Conservation (phyloP, 64 coral and sea anemone genomes). For the Stichodactyla helianthus region DNA sequence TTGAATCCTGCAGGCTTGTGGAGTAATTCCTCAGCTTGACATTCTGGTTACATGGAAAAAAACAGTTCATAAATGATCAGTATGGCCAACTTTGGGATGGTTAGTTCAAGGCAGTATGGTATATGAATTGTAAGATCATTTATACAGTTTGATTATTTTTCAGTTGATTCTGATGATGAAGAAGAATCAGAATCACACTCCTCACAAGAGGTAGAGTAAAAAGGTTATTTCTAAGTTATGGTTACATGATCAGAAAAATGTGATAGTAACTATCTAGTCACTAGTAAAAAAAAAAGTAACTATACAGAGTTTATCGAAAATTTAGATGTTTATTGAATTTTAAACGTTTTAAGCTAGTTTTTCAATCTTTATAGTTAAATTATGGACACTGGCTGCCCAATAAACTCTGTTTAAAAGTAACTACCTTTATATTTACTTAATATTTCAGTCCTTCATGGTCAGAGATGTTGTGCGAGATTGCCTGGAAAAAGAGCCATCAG, state of each 20-base stretch:
- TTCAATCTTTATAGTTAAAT: too few species aligned
- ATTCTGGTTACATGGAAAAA: too few species aligned
- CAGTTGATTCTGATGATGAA: conserved; percentile 99
- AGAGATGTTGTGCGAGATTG: conserved; percentile 97
- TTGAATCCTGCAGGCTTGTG: neutral
- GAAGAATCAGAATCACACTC: conserved; percentile 95
- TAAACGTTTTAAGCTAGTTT: too few species aligned
- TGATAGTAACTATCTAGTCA: neutral
- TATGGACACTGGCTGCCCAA: too few species aligned
- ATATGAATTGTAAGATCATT: neutral
- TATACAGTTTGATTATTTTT: neutral
- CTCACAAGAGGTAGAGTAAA: conserved; percentile 68
- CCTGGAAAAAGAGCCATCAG: conserved; percentile 87
- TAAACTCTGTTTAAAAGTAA: neutral
- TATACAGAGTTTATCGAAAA: too few species aligned
- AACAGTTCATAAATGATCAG: too few species aligned
- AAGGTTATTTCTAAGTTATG: neutral
- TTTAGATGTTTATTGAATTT: too few species aligned
- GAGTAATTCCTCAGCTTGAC: too few species aligned
- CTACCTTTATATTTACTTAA: neutral
- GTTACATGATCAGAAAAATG: neutral
- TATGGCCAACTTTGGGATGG: too few species aligned
- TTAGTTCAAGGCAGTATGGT: neutral
- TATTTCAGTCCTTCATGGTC: conserved; percentile 87
- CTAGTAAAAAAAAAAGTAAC: too few species aligned